phyloP scores from a whole-genome alignment of 2,888 invertebrate species.

The Tortrix viridana region DNA sequence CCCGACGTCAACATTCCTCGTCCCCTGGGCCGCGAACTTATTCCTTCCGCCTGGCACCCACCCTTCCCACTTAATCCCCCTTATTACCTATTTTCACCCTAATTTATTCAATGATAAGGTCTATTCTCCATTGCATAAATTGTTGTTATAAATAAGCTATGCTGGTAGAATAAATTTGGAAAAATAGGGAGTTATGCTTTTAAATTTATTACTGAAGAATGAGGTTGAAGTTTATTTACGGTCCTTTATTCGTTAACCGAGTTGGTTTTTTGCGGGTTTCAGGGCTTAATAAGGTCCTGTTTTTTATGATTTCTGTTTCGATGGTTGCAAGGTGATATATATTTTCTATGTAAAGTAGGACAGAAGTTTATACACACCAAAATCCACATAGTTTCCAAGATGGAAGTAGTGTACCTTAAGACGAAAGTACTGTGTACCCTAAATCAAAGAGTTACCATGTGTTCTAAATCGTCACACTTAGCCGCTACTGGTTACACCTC shows the following conservation, averaged over 20 bases:
- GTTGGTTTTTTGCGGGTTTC: background rate
- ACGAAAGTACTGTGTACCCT: no score
- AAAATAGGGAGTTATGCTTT: constrained; percentile 24
- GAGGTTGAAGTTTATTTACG: constrained; percentile 19
- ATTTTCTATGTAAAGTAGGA: no score
- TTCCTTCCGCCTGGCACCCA: constrained; percentile 36
- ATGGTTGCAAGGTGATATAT: no score
- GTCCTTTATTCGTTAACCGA: constrained; percentile 2
- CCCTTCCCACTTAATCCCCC: constrained; percentile 28
- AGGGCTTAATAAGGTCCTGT: background rate
- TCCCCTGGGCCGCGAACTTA: constrained; percentile 23
- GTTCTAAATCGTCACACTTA: no score
- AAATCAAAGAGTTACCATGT: no score
- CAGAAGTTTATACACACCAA: no score
- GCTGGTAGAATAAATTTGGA: constrained; percentile 27
- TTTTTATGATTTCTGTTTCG: no score
- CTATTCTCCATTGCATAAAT: constrained; percentile 34
- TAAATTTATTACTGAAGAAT: constrained; percentile 28
- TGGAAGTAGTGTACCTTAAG: no score
- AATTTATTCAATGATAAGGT: constrained; percentile 36
- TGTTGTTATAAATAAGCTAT: constrained; percentile 29
- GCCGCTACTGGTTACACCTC: no score
- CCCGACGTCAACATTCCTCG: constrained; percentile 24
- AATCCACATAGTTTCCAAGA: no score
- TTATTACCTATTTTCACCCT: constrained; percentile 34